Evolutionary conservation across 2,888 invertebrate genomes (phyloP).

Genomic region (Marronus borbonicus): DNA sequence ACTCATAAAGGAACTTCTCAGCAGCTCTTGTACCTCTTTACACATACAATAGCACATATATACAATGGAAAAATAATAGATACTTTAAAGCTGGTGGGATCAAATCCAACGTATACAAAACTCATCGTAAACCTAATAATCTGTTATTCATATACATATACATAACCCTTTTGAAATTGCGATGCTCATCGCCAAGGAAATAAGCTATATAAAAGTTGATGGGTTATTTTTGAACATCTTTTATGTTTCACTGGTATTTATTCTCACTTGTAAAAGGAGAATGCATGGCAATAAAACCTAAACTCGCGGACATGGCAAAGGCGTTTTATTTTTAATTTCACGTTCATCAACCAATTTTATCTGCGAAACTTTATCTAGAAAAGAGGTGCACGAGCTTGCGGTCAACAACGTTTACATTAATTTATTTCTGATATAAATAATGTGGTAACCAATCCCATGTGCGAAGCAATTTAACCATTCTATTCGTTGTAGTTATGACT

Average conservation of each 20-base stretch:
- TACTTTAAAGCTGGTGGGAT: neutral
- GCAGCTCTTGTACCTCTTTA: neutral
- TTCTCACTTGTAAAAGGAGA: constrained; percentile 17
- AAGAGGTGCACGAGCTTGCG: neutral
- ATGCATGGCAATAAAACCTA: constrained; percentile 17
- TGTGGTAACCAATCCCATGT: neutral
- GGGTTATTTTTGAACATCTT: constrained; percentile 22
- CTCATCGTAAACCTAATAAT: neutral
- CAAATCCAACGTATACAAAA: neutral
- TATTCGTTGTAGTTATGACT: neutral
- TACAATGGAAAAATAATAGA: neutral
- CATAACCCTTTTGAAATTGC: neutral
- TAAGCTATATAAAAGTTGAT: constrained; percentile 29
- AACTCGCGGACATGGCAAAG: constrained; percentile 1
- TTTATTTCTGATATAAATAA: neutral
- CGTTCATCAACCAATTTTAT: neutral
- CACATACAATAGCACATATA: neutral
- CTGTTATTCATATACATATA: neutral
- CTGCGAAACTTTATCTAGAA: constrained; percentile 5
- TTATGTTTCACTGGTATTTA: constrained; percentile 33
- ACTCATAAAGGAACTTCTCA: no score
- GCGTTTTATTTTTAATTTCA: constrained; percentile 20
- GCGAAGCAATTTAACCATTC: neutral
- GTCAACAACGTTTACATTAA: neutral
- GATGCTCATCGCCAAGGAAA: constrained; percentile 1